Evolutionary conservation across 2,888 invertebrate species (phyloP), one percentile per base, ranked within the genome.

Genomic region (Eristalis tenax): DNA sequence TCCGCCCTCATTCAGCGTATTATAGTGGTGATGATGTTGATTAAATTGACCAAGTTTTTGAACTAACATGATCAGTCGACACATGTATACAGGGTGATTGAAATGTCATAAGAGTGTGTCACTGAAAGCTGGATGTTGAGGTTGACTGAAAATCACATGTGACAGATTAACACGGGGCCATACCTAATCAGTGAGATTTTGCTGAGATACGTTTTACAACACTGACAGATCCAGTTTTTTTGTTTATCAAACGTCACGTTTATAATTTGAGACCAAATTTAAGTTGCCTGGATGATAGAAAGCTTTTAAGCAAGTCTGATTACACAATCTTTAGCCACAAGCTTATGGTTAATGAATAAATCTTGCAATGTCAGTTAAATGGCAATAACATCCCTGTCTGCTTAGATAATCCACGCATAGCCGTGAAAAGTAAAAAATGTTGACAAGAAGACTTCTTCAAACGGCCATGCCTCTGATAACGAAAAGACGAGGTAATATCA

Each of bases 21-120:
- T 69, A 71, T 73, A 79, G 56, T 63, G 74, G 65, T 74, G 71
- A 83, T 65, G 74, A 74, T 66, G 66, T 78, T 82, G 65, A 74
- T 74, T 78, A 78, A 78, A 79, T 69, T 80, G 79, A 87, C 87
- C 83, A 80, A 80, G 71, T 79, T 83, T 63, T 73, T 26, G 22
- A 83, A 57, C 59, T 22, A 68, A 78, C 57, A 75, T 26, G 75
- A 87, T 87, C 50, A 50, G 6, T 26, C 26, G 78, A 79, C 38
- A 35, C 57, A 78, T 71, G 59, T 57, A 66, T 18, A 82, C 82
- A 86, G 85, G 85, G 85, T 86, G 80, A 50, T 18, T 50, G 50
- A 50, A 18, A 18, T 50, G 18, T 50, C 50, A 50, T 8, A 50
- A 50, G 50, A 50, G 2, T 18, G 6, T 8, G 50, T 38, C 38